Percentiles rank a stretch among this genome's conserved stretches.
Conservation (phyloP, 2,888 invertebrate genomes). For the Lottia scabra region DNA sequence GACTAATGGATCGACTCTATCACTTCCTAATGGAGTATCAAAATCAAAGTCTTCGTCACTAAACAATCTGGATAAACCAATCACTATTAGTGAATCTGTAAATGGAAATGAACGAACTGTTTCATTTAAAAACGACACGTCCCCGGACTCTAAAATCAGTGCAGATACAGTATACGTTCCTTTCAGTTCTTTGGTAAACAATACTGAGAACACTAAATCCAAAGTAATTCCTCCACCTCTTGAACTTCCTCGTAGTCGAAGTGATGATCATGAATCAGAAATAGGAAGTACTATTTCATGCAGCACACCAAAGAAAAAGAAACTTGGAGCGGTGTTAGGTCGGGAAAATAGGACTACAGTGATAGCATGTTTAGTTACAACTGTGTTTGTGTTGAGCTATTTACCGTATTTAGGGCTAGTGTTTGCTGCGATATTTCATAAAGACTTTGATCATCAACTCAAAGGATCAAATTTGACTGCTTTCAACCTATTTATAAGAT, state of each 20-base stretch:
- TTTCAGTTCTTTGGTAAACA: background rate
- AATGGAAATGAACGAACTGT: background rate
- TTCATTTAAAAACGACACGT: background rate
- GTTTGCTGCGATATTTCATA: constrained; percentile 32
- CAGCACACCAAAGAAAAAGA: constrained; percentile 1
- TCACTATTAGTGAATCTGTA: too few relatives aligned
- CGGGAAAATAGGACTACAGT: constrained; percentile 15
- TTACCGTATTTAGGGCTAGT: constrained; percentile 40
- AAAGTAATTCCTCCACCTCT: background rate
- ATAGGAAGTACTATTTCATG: background rate
- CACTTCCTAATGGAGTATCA: background rate
- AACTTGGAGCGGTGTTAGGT: background rate
- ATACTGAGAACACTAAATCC: too few relatives aligned
- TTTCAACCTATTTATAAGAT: constrained; percentile 45
- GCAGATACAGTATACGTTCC: background rate
- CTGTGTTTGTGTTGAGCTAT: constrained; percentile 41
- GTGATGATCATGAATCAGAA: background rate
- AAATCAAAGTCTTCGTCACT: too few relatives aligned
- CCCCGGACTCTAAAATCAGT: background rate
- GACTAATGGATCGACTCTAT: background rate
- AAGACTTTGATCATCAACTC: constrained; percentile 28
- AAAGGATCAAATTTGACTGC: constrained; percentile 26
- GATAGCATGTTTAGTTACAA: constrained; percentile 40
- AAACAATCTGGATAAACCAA: too few relatives aligned
- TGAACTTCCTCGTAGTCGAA: background rate